phyloP scores from a whole-genome alignment of 2,113 vertebrate genomes.

The Mustela lutreola region DNA sequence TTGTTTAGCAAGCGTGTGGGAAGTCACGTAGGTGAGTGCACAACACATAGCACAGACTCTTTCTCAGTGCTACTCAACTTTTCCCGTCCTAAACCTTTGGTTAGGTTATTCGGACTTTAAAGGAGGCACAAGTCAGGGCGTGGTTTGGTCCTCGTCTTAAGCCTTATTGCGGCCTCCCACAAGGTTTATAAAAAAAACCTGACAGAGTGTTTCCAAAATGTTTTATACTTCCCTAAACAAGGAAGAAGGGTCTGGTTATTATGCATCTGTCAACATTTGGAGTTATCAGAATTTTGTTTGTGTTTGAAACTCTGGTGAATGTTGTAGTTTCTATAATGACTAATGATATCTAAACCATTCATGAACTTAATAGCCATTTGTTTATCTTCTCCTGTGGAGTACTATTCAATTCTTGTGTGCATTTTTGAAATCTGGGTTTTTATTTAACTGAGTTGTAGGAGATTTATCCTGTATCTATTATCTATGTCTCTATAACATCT shows the following conservation, averaged over 20 bases:
- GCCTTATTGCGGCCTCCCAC: no score
- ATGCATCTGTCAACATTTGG: background rate
- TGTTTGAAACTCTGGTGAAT: background rate
- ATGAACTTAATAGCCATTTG: background rate
- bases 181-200: background rate
- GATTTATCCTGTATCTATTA: background rate
- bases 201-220: background rate
- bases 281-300: background rate
- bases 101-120: no score
- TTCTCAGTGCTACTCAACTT: no score
- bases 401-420: background rate
- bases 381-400: background rate
- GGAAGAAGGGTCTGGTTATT: background rate
- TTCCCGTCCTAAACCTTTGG: no score
- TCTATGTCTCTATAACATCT: background rate
- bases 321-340: background rate
- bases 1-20: no score
- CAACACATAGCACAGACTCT: no score
- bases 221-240: background rate
- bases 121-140: no score
- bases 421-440: slow-evolving; percentile 3
- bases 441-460: background rate
- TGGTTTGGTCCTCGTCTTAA: no score
- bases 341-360: background rate
- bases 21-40: no score